Base-by-base conservation (phyloP, 2,888 invertebrate species). In the Caenorhabditis zanzibari region DNA sequence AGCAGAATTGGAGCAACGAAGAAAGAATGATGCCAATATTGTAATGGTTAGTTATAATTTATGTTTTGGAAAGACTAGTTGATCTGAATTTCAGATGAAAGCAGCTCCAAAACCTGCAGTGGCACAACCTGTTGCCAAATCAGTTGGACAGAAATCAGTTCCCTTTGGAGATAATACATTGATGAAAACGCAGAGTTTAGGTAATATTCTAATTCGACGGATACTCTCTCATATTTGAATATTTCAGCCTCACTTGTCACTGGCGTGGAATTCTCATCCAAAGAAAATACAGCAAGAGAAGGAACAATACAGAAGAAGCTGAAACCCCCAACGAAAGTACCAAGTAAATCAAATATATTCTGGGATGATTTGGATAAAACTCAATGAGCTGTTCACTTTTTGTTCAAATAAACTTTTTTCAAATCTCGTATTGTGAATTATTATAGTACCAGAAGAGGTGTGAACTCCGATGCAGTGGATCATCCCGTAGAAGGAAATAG, bases 1-100 rank as follows among this genome's bases (percentile, higher is more conserved):
- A 26, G 89, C 89, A 2, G 68, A 77, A 47, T 61, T 77, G 26
- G 88, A 89, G 35, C 86, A 84, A 38, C 58, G 54, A 24, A 16
- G 59, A 14, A 71, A 77, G 24, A 68, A 75, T n/a, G 63, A 73
- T 24, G 38, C 63, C 4, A 73, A 59, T 41, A 24, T 61, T 10
- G 26, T 61, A 16, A 58, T 64, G 38, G 77, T 68, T 1, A 26
- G 1, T 61, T 41, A n/a, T n/a, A 52, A 7, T 59, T 19, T 2
- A 28, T n/a, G n/a, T n/a, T n/a, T n/a, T n/a, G 14, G 16, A 14
- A 22, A 35, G 6, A 4, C 12, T 0, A 24, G 22, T 16, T 12
- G 2, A 14, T 54, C 16, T 4, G 24, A 4, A 32, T 28, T 41
- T 38, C 26, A 52, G 61, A 68, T 38, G 47, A 58, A 24, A 24